These are phyloP conservation scores for Mimumesa dahlbomi DNA, from an alignment of 2,888 invertebrate genomes.

Conservation along the genomic window DNA sequence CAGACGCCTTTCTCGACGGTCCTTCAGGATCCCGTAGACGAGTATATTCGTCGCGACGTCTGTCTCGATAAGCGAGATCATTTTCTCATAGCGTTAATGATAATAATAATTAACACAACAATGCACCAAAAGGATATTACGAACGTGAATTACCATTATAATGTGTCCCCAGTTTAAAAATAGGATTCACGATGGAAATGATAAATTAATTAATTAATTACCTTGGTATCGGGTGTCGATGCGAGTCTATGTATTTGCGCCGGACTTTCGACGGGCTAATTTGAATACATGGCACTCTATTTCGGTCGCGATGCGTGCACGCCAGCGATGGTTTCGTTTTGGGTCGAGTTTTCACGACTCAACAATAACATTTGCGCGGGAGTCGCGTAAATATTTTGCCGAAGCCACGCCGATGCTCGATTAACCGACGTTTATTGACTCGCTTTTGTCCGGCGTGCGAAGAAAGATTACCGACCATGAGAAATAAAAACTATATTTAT, in stretches of 20 bases:
- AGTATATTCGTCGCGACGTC: too few species aligned
- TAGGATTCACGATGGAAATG: neutral
- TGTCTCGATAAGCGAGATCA: too few species aligned
- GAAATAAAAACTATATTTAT: neutral
- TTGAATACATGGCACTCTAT: conserved; percentile 3
- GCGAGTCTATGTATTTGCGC: neutral
- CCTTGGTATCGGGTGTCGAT: too few species aligned
- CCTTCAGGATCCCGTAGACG: too few species aligned
- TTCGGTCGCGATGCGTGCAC: conserved; percentile 8
- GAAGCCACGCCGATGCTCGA: conserved; percentile 13
- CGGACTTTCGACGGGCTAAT: conserved; percentile 6
- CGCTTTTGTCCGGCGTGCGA: neutral
- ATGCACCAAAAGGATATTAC: too few species aligned
- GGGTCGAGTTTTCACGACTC: conserved; percentile 10
- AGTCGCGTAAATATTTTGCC: conserved; percentile 17
- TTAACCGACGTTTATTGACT: conserved; percentile 26
- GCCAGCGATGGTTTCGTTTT: conserved; percentile 11
- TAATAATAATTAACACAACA: too few species aligned
- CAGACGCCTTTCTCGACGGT: too few species aligned
- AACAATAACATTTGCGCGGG: conserved; percentile 25
- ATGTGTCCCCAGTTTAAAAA: too few species aligned
- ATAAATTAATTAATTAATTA: too few species aligned
- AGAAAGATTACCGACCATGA: neutral
- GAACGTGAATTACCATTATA: too few species aligned
- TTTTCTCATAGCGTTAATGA: too few species aligned